phyloP scores from a whole-genome alignment of 1,140 invertebrate genomes.

The Cherax destructor region DNA sequence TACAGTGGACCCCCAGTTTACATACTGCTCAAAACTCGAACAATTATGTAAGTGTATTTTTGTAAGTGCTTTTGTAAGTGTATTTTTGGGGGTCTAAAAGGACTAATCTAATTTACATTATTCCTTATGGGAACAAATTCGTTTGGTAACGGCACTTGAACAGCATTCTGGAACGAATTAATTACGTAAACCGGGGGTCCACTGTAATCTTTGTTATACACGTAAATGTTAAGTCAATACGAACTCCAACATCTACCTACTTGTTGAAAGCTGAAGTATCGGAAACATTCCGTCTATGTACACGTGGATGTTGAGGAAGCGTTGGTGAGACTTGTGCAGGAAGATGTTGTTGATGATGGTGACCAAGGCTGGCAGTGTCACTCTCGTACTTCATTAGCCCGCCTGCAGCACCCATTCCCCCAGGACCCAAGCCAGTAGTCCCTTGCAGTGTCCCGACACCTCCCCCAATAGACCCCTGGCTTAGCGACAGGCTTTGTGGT shows the following conservation, averaged over 20 bases:
- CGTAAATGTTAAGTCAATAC: not conserved
- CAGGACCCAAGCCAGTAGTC: not conserved
- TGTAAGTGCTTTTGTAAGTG: no score
- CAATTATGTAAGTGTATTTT: no score
- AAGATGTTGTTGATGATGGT: conserved; percentile 77
- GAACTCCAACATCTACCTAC: conserved; percentile 76
- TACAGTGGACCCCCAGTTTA: no score
- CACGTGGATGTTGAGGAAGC: conserved; percentile 74
- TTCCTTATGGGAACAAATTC: no score
- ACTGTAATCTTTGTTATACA: no score
- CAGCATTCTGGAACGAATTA: no score
- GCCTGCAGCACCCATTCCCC: not conserved
- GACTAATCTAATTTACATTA: no score
- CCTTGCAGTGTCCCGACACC: not conserved
- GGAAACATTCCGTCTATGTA: conserved; percentile 84
- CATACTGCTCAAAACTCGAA: no score
- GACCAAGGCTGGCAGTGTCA: conserved; percentile 75
- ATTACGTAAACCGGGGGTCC: no score
- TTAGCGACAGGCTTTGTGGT: conserved; percentile 54
- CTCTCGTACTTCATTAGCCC: conserved; percentile 58
- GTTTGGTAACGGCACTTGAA: no score
- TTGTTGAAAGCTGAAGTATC: conserved; percentile 91
- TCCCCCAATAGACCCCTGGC: conserved; percentile 60
- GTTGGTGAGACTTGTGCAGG: conserved; percentile 74
- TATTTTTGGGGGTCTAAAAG: no score